A percentile compares a stretch with the other conserved stretches of the same genome.
Conservation (phyloP, 2,888 invertebrate species). For the Pharmacophagus antenor region DNA sequence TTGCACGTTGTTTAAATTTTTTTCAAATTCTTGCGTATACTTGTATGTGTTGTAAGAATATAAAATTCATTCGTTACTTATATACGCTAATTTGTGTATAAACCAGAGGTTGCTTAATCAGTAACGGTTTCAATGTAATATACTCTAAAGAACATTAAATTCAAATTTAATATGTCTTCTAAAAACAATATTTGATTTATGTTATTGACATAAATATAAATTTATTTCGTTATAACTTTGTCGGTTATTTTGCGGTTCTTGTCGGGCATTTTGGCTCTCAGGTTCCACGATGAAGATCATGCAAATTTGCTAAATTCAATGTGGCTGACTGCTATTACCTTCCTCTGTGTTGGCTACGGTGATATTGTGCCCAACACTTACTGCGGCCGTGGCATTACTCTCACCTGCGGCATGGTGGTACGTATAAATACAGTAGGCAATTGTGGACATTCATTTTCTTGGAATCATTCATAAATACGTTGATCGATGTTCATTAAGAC, state of each 20-base stretch:
- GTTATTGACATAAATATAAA: constrained; percentile 5
- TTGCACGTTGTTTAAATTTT: constrained; percentile 72
- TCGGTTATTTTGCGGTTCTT: constrained; percentile 77
- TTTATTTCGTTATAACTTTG: constrained; percentile 35
- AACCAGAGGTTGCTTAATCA: constrained; percentile 10
- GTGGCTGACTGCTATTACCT: constrained; percentile 99
- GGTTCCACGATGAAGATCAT: constrained; percentile 99
- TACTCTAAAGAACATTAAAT: neutral
- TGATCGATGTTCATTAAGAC: constrained; percentile 10
- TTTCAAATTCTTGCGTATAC: constrained; percentile 59
- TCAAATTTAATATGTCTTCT: neutral
- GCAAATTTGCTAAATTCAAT: constrained; percentile 99
- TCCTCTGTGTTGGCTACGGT: constrained; percentile 99
- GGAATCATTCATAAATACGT: constrained; percentile 27
- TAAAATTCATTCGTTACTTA: constrained; percentile 55
- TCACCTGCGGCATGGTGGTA: constrained; percentile 99
- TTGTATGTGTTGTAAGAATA: constrained; percentile 62
- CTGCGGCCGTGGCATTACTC: constrained; percentile 99
- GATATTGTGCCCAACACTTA: constrained; percentile 99
- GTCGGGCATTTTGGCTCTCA: constrained; percentile 83
- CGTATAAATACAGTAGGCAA: constrained; percentile 79
- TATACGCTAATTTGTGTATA: constrained; percentile 46
- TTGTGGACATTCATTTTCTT: constrained; percentile 53
- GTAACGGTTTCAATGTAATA: constrained; percentile 3
- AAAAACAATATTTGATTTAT: constrained; percentile 1